Evolutionary conservation across 2,797 vertebrate species (phyloP), one percentile per base, ranked within the genome.

Genomic region (Amblyraja radiata): DNA sequence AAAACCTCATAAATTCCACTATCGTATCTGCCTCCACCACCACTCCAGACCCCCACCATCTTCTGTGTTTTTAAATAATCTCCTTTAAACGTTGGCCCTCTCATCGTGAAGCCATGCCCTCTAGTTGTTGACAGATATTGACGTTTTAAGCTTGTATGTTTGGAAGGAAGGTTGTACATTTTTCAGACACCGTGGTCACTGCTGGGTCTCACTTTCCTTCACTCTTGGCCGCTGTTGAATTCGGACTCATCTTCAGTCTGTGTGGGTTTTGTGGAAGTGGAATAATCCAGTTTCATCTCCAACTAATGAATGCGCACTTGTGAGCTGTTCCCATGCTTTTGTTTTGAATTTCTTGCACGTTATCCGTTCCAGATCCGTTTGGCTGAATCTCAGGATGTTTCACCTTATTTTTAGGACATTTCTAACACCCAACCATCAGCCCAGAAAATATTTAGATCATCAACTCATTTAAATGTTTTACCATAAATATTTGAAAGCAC

Each of bases 311-410:
- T 88, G 63, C n/a, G 36, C 16, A 88, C 61, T 88, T 68, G 84
- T 79, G 6, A 88, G n/a, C 32, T 16, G 32, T 88, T 88, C 63
- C 68, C 84, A 68, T 36, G 84, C n/a, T 63, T 28, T 86, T 86
- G 58, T 65, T 65, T 86, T 86, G 83, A 63, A 86, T 86, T 86
- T 86, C 58, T 86, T 86, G 58, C 83, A 86, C 58, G 61, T 86
- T 65, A 58, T 61, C 54, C 23, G 1, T 14, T 84, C 61, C 28
- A 84, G 61, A 61, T 84, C 23, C 46, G 28, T 84, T 84, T 61
- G 25, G 81, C 81, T 58, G 80, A 65, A 86, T 16, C 6, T 9
- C 58, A 63, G 68, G 68, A 71, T 18, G 14, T 32, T 63, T 86
- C n/a, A 9, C 28, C 63, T 63, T 18, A n/a, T n/a, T n/a, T n/a